Conservation (phyloP, 2,113 vertebrate species). For the Ochotona princeps region DNA sequence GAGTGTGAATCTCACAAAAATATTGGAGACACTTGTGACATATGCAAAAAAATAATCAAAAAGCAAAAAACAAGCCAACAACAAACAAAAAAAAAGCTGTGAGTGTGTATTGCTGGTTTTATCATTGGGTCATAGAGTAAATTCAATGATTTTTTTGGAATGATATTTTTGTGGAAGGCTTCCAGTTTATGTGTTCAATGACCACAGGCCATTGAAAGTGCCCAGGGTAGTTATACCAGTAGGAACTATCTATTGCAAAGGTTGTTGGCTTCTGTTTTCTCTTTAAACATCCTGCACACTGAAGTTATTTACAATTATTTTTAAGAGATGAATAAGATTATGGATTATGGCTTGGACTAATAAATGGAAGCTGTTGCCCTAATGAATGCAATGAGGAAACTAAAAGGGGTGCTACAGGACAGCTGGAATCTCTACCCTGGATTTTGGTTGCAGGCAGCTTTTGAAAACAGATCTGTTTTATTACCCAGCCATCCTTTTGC, state of each 20-base stretch:
- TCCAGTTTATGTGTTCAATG: background rate
- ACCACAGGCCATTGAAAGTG: background rate
- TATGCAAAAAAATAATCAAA: background rate
- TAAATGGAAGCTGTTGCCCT: background rate
- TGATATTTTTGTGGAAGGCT: background rate
- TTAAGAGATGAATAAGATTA: conserved; percentile 11
- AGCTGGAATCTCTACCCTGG: background rate
- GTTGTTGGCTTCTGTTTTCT: background rate
- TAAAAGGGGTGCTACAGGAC: background rate
- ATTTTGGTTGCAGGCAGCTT: background rate
- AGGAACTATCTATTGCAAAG: background rate
- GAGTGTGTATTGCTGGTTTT: background rate
- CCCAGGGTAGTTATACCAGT: background rate
- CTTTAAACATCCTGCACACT: background rate
- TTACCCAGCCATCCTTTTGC: too few relatives aligned
- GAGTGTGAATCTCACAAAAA: background rate
- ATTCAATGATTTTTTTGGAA: background rate
- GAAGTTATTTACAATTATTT: conserved; percentile 36
- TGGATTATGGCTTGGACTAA: background rate
- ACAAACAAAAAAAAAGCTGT: too few relatives aligned
- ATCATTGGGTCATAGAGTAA: background rate
- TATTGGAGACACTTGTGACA: background rate
- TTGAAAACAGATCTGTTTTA: too few relatives aligned
- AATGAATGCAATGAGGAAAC: background rate
- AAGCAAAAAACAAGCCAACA: background rate